A percentile compares a stretch with the other conserved stretches of the same genome.
These are phyloP conservation scores for Hozukius guyotensis DNA, from an alignment of 2,797 vertebrate species.

Conservation along the genomic window DNA sequence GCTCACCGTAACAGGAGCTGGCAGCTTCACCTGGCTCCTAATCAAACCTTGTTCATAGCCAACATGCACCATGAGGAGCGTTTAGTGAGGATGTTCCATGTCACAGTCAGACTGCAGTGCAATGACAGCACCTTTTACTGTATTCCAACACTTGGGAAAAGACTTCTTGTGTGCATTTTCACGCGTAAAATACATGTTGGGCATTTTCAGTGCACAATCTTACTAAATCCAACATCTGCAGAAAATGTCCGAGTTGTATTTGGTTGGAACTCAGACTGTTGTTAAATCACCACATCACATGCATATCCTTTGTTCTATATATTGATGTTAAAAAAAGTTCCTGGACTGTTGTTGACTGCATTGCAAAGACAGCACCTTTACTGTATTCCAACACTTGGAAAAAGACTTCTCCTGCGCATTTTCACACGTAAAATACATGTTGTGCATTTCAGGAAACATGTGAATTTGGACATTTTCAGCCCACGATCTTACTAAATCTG, in stretches of 20 bases:
- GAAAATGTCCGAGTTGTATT: background rate
- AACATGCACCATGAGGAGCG: background rate
- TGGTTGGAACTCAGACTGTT: background rate
- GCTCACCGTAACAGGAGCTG: background rate
- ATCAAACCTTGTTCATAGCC: background rate
- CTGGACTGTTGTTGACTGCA: background rate
- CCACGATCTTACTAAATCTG: background rate
- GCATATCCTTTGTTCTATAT: too few relatives aligned
- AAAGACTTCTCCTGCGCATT: background rate
- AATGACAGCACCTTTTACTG: background rate
- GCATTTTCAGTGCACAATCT: background rate
- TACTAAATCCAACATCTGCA: background rate
- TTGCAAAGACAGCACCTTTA: background rate
- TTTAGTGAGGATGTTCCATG: background rate
- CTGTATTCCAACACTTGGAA: background rate
- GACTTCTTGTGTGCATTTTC: background rate
- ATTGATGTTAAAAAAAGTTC: too few relatives aligned
- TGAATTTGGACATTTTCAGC: background rate
- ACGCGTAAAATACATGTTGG: background rate
- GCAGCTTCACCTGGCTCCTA: background rate
- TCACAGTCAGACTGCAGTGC: background rate
- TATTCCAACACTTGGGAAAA: background rate
- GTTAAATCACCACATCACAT: background rate
- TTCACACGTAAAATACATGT: accelerated
- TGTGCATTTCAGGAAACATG: background rate